Percentiles rank a stretch among this genome's conserved stretches.
phyloP scores from a whole-genome alignment of 2,797 vertebrate species.

The Sebastes nivosus region DNA sequence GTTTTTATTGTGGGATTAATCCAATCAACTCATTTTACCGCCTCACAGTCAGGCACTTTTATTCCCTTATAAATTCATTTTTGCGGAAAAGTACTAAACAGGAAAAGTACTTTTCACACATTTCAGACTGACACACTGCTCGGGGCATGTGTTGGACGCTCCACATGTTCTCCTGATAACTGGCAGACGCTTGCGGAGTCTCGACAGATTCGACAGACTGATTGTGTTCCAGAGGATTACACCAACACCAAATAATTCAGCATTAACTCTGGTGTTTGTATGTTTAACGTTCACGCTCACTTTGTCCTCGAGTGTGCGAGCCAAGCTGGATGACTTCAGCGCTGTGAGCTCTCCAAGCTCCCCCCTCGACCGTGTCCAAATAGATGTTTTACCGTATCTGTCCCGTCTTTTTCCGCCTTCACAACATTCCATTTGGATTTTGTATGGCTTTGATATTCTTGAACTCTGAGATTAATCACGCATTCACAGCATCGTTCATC shows the following conservation, averaged over 20 bases:
- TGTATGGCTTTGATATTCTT: slow-evolving; percentile 4
- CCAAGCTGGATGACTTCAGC: slow-evolving; percentile 63
- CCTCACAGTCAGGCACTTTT: slow-evolving; percentile 12
- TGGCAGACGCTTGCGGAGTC: slow-evolving; percentile 38
- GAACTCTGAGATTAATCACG: slow-evolving; percentile 6
- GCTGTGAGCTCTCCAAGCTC: slow-evolving; percentile 43
- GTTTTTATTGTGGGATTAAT: slow-evolving; percentile 29
- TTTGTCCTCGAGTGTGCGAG: slow-evolving; percentile 37
- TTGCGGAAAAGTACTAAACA: slow-evolving; percentile 6
- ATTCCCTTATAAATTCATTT: slow-evolving; percentile 58
- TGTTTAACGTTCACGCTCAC: slow-evolving; percentile 45
- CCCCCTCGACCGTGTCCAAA: slow-evolving; percentile 13
- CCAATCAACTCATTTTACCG: slow-evolving; percentile 25
- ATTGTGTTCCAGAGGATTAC: slow-evolving; percentile 69
- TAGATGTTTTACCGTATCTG: slow-evolving; percentile 20
- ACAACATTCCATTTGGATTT: slow-evolving; percentile 34
- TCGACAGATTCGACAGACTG: slow-evolving; percentile 44
- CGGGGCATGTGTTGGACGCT: slow-evolving; percentile 37
- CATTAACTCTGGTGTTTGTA: slow-evolving; percentile 39
- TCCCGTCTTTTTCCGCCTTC: slow-evolving; percentile 18
- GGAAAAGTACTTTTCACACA: slow-evolving; percentile 32
- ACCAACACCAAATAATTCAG: slow-evolving; percentile 53
- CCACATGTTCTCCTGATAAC: slow-evolving; percentile 30
- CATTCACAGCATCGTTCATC: slow-evolving; percentile 6
- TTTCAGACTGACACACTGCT: slow-evolving; percentile 38